These are phyloP conservation scores for Sorex fumeus DNA, from an alignment of 2,113 vertebrate species.

Conservation along the genomic window DNA sequence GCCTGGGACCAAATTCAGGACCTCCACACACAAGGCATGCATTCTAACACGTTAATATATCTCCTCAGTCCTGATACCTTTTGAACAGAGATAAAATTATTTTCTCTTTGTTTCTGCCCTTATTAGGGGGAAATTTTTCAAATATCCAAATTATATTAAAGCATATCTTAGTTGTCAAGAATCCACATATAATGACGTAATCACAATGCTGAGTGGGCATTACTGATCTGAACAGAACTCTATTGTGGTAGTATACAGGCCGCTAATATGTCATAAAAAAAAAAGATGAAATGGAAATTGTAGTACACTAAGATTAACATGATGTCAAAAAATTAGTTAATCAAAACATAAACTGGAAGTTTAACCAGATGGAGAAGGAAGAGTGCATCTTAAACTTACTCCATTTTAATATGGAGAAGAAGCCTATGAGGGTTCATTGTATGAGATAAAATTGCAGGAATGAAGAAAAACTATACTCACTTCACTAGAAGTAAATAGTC, in stretches of 20 bases:
- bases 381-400: conserved; percentile 11
- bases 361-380: conserved; percentile 25
- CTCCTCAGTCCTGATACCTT: conserved; percentile 37
- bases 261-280: conserved; percentile 17
- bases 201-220: neutral
- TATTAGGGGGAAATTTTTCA: neutral
- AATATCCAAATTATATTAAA: conserved; percentile 28
- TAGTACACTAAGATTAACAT: conserved; percentile 14
- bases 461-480: conserved; percentile 23
- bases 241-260: neutral
- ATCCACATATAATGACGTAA: neutral
- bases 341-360: conserved; percentile 10
- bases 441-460: conserved; percentile 17
- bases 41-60: neutral
- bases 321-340: conserved; percentile 42
- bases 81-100: conserved; percentile 51
- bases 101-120: too few species aligned
- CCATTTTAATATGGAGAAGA: neutral
- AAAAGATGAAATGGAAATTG: conserved; percentile 59
- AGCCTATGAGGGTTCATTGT: neutral
- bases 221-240: neutral
- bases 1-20: too few species aligned
- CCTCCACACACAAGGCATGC: too few species aligned
- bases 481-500: neutral
- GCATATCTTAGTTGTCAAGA: conserved; percentile 38